Base-by-base conservation (phyloP, 2,888 invertebrate species). In the Acleris emargana region DNA sequence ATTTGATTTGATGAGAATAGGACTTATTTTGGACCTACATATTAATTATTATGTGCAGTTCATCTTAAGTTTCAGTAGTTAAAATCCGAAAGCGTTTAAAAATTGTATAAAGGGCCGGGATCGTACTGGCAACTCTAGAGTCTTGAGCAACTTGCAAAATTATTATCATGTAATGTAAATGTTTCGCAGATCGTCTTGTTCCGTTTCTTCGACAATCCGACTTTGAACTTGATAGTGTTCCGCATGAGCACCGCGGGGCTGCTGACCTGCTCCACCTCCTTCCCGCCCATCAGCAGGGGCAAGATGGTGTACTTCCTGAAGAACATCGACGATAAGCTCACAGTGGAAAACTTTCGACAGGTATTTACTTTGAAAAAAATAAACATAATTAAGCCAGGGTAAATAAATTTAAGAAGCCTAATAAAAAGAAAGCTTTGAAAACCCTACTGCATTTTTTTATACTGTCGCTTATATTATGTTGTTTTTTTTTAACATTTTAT, bases 281-380 rank as follows among this genome's bases (percentile, higher is more conserved):
- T 96, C 74, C 95, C 95, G 2, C 76, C 93, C 0, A 85, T 92
- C 50, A 89, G 93, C 32, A 94, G 94, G 76, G 91, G 94, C 13
- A 97, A 97, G 88, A 93, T 94, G 59, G 91, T 95, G 0, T 98
- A 97, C 82, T 98, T 98, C 80, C 93, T 97, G 38, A 95, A 96
- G 73, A 95, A 94, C 71, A 78, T 84, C 5, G 93, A 94, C 7
- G 94, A 93, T 3, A 91, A 91, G 59, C 88, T 98, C 9, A 95
- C 95, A 0, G 93, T 88, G 66, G 87, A 91, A 0, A 96, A 96
- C 72, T 84, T 84, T 70, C 83, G 85, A 5, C 68, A 83, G 82
- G 91, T 88, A 76, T 68, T 5, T 45, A 43, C 3, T 11, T 32
- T 3, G 1, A 25, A 25, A 6, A 25, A 25, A 25, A 25, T 25